Evolutionary conservation across 2,113 vertebrate species (phyloP).

Genomic region (Mesoclemmys tuberculata): DNA sequence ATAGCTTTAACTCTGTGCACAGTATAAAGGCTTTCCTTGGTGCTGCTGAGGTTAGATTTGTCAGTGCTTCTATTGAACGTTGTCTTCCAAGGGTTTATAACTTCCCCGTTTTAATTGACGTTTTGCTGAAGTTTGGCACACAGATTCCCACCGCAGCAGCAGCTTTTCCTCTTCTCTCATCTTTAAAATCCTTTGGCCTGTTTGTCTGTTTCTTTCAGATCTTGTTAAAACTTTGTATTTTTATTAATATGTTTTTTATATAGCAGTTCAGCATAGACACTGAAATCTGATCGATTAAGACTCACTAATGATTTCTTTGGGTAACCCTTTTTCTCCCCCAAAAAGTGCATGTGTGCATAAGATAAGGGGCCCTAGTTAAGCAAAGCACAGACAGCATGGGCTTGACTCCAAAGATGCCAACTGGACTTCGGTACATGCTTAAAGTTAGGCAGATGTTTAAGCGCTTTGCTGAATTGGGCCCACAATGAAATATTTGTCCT

Average conservation of each 20-base stretch:
- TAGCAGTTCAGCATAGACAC: conserved; percentile 50
- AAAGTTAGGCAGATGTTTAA: neutral
- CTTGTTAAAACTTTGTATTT: too few species aligned
- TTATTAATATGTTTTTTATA: conserved; percentile 35
- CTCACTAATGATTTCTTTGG: conserved; percentile 49
- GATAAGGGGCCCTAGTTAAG: neutral
- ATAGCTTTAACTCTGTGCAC: neutral
- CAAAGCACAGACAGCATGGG: neutral
- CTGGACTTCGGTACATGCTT: neutral
- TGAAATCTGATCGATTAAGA: conserved; percentile 32
- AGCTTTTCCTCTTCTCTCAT: conserved; percentile 23
- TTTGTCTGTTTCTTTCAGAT: conserved; percentile 42
- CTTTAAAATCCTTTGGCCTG: conserved; percentile 52
- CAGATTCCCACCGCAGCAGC: neutral
- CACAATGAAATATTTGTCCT: neutral
- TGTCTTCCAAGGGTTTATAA: neutral
- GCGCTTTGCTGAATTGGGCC: neutral
- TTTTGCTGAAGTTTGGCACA: neutral
- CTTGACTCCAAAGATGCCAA: neutral
- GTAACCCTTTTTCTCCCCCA: conserved; percentile 34
- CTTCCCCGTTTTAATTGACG: neutral
- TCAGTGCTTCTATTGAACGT: neutral
- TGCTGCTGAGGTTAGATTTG: neutral
- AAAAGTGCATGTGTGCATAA: conserved; percentile 33
- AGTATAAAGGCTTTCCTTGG: neutral